phyloP scores from a whole-genome alignment of 2,113 vertebrate species.

The Pholis gunnellus region DNA sequence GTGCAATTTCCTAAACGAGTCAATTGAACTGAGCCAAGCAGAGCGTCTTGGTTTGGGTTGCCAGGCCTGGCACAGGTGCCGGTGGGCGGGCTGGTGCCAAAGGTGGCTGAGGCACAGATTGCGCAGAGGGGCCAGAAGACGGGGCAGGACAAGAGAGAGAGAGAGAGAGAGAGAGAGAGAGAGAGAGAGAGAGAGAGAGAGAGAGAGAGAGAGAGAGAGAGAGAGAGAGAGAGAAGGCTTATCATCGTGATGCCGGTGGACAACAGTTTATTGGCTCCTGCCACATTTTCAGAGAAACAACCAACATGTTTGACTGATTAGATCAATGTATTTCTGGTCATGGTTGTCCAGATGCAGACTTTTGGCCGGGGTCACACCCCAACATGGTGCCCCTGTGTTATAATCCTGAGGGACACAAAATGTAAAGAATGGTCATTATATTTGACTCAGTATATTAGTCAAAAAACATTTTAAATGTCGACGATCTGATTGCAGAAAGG shows the following conservation, averaged over 20 bases:
- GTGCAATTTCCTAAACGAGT: slow-evolving; percentile 81
- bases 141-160: slow-evolving; percentile 56
- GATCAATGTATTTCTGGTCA: background rate
- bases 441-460: background rate
- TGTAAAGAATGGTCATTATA: background rate
- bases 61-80: slow-evolving; percentile 73
- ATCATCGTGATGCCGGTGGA: slow-evolving; percentile 13
- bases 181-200: background rate
- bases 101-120: slow-evolving; percentile 77
- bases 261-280: slow-evolving; percentile 12
- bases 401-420: background rate
- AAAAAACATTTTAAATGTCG: background rate
- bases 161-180: background rate
- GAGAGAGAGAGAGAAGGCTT: background rate
- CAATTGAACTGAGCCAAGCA: slow-evolving; percentile 79
- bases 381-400: background rate
- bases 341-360: background rate
- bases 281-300: slow-evolving; percentile 4
- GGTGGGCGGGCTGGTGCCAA: slow-evolving; percentile 77
- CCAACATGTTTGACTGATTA: background rate
- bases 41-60: slow-evolving; percentile 67
- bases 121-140: slow-evolving; percentile 66
- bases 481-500: background rate
- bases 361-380: background rate
- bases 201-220: too few species aligned